A percentile compares a stretch with the other conserved stretches of the same genome.
phyloP scores from a whole-genome alignment of 1,140 invertebrate species.

The Neodiprion fabricii region DNA sequence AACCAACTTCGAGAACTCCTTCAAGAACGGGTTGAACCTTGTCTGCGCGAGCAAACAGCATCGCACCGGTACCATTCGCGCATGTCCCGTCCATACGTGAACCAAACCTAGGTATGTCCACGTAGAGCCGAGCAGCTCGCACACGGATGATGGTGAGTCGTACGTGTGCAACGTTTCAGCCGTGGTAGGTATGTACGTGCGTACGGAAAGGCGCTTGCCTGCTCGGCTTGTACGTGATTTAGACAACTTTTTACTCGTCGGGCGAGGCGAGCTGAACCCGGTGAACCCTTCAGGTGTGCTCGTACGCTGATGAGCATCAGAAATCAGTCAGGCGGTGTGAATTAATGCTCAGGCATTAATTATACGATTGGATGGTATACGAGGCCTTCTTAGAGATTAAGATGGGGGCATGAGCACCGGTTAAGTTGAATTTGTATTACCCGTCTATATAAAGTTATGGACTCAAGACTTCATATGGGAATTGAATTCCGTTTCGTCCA shows the following conservation, averaged over 20 bases:
- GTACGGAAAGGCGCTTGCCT: slow-evolving; percentile 5
- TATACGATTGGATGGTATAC: slow-evolving; percentile 38
- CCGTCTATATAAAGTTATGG: slow-evolving; percentile 8
- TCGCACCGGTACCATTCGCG: slow-evolving; percentile 11
- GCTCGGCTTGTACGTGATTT: slow-evolving; percentile 45
- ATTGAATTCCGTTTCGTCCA: slow-evolving; percentile 11
- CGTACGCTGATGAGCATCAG: slow-evolving; percentile 38
- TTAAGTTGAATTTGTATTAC: slow-evolving; percentile 23
- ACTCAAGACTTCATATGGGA: slow-evolving; percentile 6
- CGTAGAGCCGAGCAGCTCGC: slow-evolving; percentile 15
- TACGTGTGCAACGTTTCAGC: slow-evolving; percentile 6
- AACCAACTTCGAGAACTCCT: neutral
- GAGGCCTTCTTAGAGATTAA: slow-evolving; percentile 17
- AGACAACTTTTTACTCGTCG: slow-evolving; percentile 41
- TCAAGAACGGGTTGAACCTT: neutral
- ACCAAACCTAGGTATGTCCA: neutral
- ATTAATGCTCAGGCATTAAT: slow-evolving; percentile 58
- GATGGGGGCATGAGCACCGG: slow-evolving; percentile 25
- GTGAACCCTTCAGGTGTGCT: slow-evolving; percentile 40
- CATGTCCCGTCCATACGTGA: slow-evolving; percentile 14
- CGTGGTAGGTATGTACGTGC: slow-evolving; percentile 1
- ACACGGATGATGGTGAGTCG: slow-evolving; percentile 12
- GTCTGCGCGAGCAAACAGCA: slow-evolving; percentile 1
- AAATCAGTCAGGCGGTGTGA: slow-evolving; percentile 49
- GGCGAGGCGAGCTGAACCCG: slow-evolving; percentile 30